Evolutionary conservation across 2,888 invertebrate species (phyloP), one percentile per base, ranked within the genome.

Genomic region (Lasiommata megera): DNA sequence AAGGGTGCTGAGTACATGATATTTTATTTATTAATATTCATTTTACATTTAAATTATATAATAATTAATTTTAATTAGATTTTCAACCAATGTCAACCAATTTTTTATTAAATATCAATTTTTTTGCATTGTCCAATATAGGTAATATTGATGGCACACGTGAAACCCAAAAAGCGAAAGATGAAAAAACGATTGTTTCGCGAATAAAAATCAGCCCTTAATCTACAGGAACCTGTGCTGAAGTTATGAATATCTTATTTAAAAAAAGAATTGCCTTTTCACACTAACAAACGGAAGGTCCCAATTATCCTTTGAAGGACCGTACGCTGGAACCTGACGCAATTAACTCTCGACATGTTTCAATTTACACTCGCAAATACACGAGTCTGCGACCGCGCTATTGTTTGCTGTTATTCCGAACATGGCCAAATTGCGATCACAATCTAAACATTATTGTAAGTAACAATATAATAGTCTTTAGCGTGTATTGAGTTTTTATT

Each of bases 321-420:
- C 50, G 54, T 23, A 56, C 62, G 60, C 67, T 64, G 72, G 76
- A 75, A 74, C 75, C 77, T 82, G 80, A 84, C 82, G 82, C 87
- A 87, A 62, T 85, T 85, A 84, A 84, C 82, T 80, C 71, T 65
- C 73, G 77, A 84, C 85, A 86, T 84, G 84, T 85, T 85, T 87
- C 88, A 88, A 88, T 88, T 88, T 88, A 87, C 84, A 86, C 84
- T 84, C 82, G 81, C 87, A 82, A 86, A 87, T 84, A 83, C 80
- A 63, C 60, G 60, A 72, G 68, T 52, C 52, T 67, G 74, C 76
- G 74, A 74, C 73, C 71, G 65, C 69, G 67, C 73, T 61, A 72
- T 74, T 77, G 70, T 76, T 58, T 58, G 40, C 40, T 58, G 51
- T 58, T 48, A 53, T 56, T 47, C 52, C 52, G 38, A 31, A 53